These are phyloP conservation scores for Jacana jacana DNA, from an alignment of 2,113 vertebrate genomes.

Conservation along the genomic window DNA sequence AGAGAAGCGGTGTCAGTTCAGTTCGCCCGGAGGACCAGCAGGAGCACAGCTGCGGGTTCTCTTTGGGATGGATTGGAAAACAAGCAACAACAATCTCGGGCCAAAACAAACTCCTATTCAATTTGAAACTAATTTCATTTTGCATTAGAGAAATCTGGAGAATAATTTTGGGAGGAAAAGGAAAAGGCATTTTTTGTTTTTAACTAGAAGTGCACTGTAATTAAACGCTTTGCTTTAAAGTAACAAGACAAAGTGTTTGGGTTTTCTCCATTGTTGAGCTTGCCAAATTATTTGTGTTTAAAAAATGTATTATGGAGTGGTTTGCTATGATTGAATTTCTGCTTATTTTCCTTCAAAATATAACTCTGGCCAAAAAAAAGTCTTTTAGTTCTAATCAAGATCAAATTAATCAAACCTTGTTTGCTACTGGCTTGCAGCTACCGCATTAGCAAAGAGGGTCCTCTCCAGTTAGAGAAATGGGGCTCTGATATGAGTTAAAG, in stretches of 20 bases:
- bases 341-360: background rate
- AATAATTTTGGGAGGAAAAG: background rate
- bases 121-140: background rate
- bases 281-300: background rate
- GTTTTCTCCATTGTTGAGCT: background rate
- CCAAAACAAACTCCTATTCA: background rate
- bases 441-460: background rate
- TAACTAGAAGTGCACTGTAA: background rate
- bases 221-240: background rate
- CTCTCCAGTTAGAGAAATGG: background rate
- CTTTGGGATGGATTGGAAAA: background rate
- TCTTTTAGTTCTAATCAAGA: background rate
- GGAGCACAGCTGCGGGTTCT: fast-evolving
- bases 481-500: background rate
- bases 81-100: background rate
- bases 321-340: background rate
- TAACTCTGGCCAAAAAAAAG: background rate
- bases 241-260: background rate
- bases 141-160: background rate
- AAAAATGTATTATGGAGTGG: fast-evolving
- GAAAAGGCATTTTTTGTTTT: background rate
- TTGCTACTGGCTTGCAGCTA: background rate
- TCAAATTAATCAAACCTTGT: background rate
- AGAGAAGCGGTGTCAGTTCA: background rate
- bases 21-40: background rate